Evolutionary conservation across 2,888 invertebrate genomes (phyloP).

Genomic region (Harmothoe impar): DNA sequence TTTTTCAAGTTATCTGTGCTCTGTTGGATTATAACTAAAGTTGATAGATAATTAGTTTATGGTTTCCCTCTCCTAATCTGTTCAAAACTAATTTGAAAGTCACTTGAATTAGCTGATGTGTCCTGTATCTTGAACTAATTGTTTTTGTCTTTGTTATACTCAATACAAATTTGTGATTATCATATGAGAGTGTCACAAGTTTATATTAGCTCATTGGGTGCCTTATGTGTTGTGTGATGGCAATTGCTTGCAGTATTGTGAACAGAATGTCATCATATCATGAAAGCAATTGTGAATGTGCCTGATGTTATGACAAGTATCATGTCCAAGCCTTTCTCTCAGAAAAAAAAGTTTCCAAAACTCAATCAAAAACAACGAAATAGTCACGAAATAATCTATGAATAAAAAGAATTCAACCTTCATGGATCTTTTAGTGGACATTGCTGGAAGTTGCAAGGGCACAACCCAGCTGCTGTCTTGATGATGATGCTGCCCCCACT

Average conservation of each 20-base stretch:
- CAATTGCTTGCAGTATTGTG: not conserved
- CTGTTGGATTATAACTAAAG: slow-evolving; percentile 5
- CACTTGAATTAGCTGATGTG: not conserved
- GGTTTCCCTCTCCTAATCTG: not conserved
- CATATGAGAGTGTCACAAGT: slow-evolving; percentile 6
- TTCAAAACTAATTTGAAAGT: not conserved
- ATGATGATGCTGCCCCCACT: too few relatives aligned
- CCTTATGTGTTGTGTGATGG: not conserved
- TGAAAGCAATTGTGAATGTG: not conserved
- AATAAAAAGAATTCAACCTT: too few relatives aligned
- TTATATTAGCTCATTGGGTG: not conserved
- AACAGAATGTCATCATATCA: not conserved
- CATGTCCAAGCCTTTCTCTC: too few relatives aligned
- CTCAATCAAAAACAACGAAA: too few relatives aligned
- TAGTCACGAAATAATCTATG: too few relatives aligned
- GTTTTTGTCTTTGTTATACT: not conserved
- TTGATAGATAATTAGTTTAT: slow-evolving; percentile 10
- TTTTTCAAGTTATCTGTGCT: not conserved
- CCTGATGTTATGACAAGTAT: too few relatives aligned
- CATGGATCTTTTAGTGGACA: too few relatives aligned
- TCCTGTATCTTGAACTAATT: not conserved
- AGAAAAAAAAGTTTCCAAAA: too few relatives aligned
- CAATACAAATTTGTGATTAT: slow-evolving; percentile 20
- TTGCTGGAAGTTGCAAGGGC: too few relatives aligned
- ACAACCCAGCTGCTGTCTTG: too few relatives aligned